Evolutionary conservation across 2,888 invertebrate species (phyloP), one percentile per base, ranked within the genome.

Genomic region (Linyphia triangularis): DNA sequence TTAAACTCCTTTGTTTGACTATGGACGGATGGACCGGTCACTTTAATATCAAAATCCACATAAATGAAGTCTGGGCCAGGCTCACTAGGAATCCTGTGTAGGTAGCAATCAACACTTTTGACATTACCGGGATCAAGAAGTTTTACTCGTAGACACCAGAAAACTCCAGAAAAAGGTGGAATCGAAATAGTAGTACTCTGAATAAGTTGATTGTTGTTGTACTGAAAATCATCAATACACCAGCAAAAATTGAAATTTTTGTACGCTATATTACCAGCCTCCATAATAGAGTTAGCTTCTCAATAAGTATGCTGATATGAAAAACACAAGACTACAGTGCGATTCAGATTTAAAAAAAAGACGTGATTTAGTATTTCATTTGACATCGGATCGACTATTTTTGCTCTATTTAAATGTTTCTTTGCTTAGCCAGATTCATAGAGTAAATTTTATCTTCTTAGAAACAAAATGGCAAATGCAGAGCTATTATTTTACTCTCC

Each of bases 1-100:
- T 51, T 51, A 16, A 51, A 51, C 13, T n/a, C n/a, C n/a, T 51
- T 5, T 5, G 16, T 51, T 51, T n/a, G 51, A 51, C 51, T 51
- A n/a, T n/a, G n/a, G 16, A 51, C 51, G 51, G 51, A n/a, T n/a
- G 51, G n/a, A 9, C 51, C 51, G n/a, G 16, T 51, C 5, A 51
- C 51, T 10, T 51, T 9, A 51, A 51, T 13, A 13, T 13, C n/a
- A 51, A 51, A 51, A n/a, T 51, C 51, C 13, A 51, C 13, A 51
- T n/a, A 51, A 51, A 51, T 51, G 51, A 51, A 51, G n/a, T 51
- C 51, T 51, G 51, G 51, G n/a, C 51, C 51, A n/a, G 51, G 51
- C n/a, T 51, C 51, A n/a, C 51, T 51, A 5, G 51, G 51, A n/a
- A 51, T 51, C n/a, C 51, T 51, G 51, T 51, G 51, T 16, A 51